Base-by-base conservation (phyloP, 2,113 vertebrate species). In the Myrmophylax atrothorax region DNA sequence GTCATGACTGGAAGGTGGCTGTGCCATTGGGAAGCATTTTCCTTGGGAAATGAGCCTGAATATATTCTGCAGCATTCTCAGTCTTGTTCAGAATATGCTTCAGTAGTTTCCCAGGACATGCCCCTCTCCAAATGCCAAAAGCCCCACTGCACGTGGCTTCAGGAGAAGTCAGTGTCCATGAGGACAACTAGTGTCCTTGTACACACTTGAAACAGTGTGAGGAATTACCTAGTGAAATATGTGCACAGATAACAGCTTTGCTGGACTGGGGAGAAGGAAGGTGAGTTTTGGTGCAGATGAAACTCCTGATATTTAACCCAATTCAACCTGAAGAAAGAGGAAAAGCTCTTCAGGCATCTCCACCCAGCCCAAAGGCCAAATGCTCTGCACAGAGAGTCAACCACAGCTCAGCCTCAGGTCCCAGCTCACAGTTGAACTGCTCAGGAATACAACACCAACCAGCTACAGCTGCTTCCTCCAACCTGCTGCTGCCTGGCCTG, bases 401-500 rank as follows among this genome's bases (percentile, higher is more conserved):
- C 75, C 91, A 75, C 69, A 90, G 69, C 4, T 4, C 38, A 26
- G 18, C 14, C 6, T 12, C 70, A 44, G 89, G 47, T 88, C 77
- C 53, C 63, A 24, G 75, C 89, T 95, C 94, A 91, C 93, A 28
- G 96, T 94, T 96, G 94, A 95, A 94, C 89, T 91, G 96, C 85
- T 95, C 33, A 26, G 74, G 89, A 74, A 67, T 87, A 49, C 84
- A 19, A 70, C 88, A 44, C 3, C 70, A 89, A 82, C 33, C 94
- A 78, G 72, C 89, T 92, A 72, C 97, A 97, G 97, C 97, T 98
- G 97, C 96, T 98, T 97, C 97, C 97, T 97, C 94, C 91, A 19
- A 55, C 23, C 85, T 74, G 78, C 73, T 84, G 81, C 79, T 1
- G 10, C 84, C 28, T 33, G 66, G 58, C 15, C 0, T 49, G 31